Conservation (phyloP, 2,888 invertebrate species). For the Drosophila pegasa region DNA sequence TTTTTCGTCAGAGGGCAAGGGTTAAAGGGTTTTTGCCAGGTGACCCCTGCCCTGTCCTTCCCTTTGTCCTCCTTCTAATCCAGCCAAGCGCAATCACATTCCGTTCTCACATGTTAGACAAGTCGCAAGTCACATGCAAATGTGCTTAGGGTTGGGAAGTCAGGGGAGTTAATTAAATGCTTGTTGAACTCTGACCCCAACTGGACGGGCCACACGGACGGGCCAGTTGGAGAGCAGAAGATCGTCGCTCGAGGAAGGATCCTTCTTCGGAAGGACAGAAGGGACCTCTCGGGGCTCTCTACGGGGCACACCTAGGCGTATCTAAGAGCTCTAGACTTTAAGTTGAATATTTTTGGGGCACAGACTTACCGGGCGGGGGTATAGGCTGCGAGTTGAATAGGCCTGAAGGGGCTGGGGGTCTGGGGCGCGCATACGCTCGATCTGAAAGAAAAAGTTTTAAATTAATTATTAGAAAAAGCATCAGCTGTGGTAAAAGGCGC, state of each 20-base stretch:
- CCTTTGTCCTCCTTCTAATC: slow-evolving; percentile 7
- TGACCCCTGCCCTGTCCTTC: slow-evolving; percentile 5
- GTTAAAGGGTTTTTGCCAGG: slow-evolving; percentile 10
- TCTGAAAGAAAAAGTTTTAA: slow-evolving; percentile 83
- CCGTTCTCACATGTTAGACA: slow-evolving; percentile 12
- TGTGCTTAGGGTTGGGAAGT: slow-evolving; percentile 22
- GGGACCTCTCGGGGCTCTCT: neutral
- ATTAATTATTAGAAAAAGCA: slow-evolving; percentile 84
- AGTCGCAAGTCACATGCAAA: neutral
- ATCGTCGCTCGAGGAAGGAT: neutral
- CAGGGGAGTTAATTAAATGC: slow-evolving; percentile 53
- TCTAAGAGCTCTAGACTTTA: slow-evolving; percentile 17
- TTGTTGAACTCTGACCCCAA: slow-evolving; percentile 54
- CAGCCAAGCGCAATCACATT: slow-evolving; percentile 20
- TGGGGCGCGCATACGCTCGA: slow-evolving; percentile 34
- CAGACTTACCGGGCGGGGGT: neutral
- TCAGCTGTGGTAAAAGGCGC: slow-evolving; percentile 68
- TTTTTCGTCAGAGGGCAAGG: neutral
- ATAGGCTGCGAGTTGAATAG: neutral
- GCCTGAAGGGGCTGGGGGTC: neutral
- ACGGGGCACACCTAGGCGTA: neutral
- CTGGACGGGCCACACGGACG: neutral
- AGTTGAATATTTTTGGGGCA: slow-evolving; percentile 1
- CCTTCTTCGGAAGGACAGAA: too few relatives aligned
- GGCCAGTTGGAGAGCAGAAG: neutral